Evolutionary conservation across 2,113 vertebrate species (phyloP).

Genomic region (Seriola quinqueradiata): DNA sequence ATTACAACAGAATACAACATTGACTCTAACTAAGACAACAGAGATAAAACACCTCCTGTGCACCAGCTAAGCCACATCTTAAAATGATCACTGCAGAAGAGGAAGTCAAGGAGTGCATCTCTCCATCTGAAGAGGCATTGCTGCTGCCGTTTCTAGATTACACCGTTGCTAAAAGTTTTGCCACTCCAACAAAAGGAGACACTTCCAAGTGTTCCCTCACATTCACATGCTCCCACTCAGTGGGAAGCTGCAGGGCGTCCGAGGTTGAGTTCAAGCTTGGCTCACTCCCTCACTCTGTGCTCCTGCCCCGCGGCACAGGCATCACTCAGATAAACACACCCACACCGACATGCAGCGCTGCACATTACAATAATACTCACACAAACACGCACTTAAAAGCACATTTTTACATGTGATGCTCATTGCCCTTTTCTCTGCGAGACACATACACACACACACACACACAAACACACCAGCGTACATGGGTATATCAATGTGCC

Average conservation of each 20-base stretch:
- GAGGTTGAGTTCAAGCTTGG: slow-evolving; percentile 73
- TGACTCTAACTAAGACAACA: slow-evolving; percentile 9
- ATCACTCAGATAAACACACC: slow-evolving; percentile 60
- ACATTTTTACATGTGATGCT: slow-evolving; percentile 39
- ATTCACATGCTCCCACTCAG: slow-evolving; percentile 59
- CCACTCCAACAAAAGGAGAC: slow-evolving; percentile 54
- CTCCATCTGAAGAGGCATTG: slow-evolving; percentile 17
- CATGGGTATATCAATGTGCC: slow-evolving; percentile 30
- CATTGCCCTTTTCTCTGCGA: slow-evolving; percentile 7
- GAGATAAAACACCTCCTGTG: slow-evolving; percentile 26
- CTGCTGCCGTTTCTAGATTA: slow-evolving; percentile 51
- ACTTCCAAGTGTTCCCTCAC: slow-evolving; percentile 29
- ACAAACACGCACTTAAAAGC: slow-evolving; percentile 45
- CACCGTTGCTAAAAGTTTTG: slow-evolving; percentile 31
- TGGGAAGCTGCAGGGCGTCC: slow-evolving; percentile 62
- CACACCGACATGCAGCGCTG: slow-evolving; percentile 52
- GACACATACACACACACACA: slow-evolving; percentile 3
- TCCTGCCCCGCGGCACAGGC: slow-evolving; percentile 57
- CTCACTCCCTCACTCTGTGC: slow-evolving; percentile 59
- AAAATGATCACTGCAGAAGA: background rate
- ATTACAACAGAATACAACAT: slow-evolving; percentile 18
- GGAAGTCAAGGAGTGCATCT: background rate
- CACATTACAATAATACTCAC: slow-evolving; percentile 38
- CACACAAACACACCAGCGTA: background rate
- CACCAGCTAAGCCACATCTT: slow-evolving; percentile 30